Base-by-base conservation (phyloP, 2,113 vertebrate species). In the Pheucticus melanocephalus region DNA sequence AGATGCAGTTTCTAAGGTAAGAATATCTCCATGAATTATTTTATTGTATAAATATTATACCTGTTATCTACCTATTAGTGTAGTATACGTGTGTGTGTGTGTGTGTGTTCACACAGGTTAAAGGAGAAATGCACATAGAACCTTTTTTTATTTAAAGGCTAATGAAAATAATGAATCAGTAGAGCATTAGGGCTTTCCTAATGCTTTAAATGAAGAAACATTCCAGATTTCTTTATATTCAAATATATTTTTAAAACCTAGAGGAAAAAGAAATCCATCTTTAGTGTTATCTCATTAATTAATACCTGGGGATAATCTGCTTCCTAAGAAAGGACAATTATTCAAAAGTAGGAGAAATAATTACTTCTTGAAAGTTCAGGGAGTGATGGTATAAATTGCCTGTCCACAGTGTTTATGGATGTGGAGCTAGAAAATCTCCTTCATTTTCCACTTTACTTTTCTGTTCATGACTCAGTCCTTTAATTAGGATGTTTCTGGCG, bases 241-340 rank as follows among this genome's bases (percentile, higher is more conserved):
- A 86, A 92, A 90, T 40, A 31, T 44, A 54, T 81, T 72, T 83
- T 63, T 28, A 88, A 91, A 73, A n/a, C 24, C 5, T 69, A 39
- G 27, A 80, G 27, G 27, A 57, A 71, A 94, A 90, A 89, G 14
- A 51, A 53, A 76, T 85, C 59, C 18, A 40, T 85, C 66, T 77
- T 79, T 66, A 15, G 23, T 57, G 30, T 90, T 80, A 50, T 44
- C 42, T 77, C 35, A 31, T 85, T 86, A 95, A 85, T 92, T 91
- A 95, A 70, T 35, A 95, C 35, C 17, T 51, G 66, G 53, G 82
- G 47, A 91, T 82, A 90, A 95, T 73, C 64, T 77, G 12, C 17
- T 73, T 90, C 27, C 57, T 47, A 69, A 94, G 66, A 89, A 96
- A 87, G 40, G n/a, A 61, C 25, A 91, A 79, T 91, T 82, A 88